phyloP scores from a whole-genome alignment of 2,113 vertebrate species.

The Phasianus colchicus region DNA sequence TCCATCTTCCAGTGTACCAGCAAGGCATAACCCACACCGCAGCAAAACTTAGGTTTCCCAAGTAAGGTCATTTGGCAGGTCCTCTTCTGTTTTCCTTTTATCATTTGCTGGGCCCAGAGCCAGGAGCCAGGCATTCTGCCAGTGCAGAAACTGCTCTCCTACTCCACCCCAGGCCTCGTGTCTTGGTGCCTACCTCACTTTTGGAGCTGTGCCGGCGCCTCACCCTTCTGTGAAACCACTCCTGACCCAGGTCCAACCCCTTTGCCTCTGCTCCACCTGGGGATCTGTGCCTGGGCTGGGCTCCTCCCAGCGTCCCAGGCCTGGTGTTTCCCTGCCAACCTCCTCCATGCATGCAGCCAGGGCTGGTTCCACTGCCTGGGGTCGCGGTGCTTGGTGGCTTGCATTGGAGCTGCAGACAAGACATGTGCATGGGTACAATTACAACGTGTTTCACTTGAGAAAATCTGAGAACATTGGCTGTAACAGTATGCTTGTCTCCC shows the following conservation, averaged over 20 bases:
- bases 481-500: not conserved
- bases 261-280: not conserved
- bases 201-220: not conserved
- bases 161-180: slow-evolving; percentile 6
- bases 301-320: not conserved
- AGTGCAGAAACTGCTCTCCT: not conserved
- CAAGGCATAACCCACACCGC: not conserved
- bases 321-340: not conserved
- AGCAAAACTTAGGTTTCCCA: not conserved
- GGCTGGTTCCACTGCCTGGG: not conserved
- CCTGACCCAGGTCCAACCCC: not conserved
- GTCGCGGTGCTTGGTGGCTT: not conserved
- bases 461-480: not conserved
- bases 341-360: not conserved
- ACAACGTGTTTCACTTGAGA: not conserved
- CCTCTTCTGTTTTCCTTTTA: not conserved
- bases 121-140: not conserved
- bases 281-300: fast-evolving
- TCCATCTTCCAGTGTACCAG: not conserved
- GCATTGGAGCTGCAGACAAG: not conserved
- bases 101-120: not conserved
- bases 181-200: not conserved
- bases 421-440: not conserved
- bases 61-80: not conserved
- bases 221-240: not conserved